A percentile compares a stretch with the other conserved stretches of the same genome.
Evolutionary conservation across 1,140 invertebrate species (phyloP).

Genomic region (Bombus soroeensis): DNA sequence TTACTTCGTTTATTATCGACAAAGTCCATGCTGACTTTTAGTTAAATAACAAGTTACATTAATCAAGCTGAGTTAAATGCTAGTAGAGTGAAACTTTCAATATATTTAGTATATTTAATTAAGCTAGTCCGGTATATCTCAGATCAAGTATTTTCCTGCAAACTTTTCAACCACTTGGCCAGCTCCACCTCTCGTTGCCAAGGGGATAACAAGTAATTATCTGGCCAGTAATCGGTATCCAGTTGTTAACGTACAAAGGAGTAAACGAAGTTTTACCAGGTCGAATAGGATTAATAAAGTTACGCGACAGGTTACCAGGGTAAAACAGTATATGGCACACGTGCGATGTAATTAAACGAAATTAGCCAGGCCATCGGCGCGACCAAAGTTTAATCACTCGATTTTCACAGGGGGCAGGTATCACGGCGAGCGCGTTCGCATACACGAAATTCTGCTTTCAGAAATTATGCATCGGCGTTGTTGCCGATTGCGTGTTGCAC

Average conservation of each 20-base stretch:
- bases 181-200: neutral
- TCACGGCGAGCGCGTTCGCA: neutral
- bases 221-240: neutral
- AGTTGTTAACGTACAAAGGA: neutral
- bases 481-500: slow-evolving; percentile 21
- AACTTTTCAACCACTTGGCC: neutral
- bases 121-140: neutral
- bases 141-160: neutral
- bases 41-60: no score
- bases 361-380: neutral
- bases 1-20: no score
- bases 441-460: slow-evolving; percentile 40
- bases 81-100: no score
- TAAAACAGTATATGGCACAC: neutral
- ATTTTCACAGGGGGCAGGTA: slow-evolving; percentile 8
- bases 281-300: slow-evolving; percentile 10
- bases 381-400: slow-evolving; percentile 18
- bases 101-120: neutral
- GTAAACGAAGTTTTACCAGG: neutral
- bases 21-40: no score
- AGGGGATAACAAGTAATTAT: neutral
- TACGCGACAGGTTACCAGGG: neutral
- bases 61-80: no score
- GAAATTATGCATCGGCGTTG: slow-evolving; percentile 46
- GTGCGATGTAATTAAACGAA: slow-evolving; percentile 16